Base-by-base conservation (phyloP, 1,140 invertebrate genomes). In the Cyrtorhinus lividipennis region DNA sequence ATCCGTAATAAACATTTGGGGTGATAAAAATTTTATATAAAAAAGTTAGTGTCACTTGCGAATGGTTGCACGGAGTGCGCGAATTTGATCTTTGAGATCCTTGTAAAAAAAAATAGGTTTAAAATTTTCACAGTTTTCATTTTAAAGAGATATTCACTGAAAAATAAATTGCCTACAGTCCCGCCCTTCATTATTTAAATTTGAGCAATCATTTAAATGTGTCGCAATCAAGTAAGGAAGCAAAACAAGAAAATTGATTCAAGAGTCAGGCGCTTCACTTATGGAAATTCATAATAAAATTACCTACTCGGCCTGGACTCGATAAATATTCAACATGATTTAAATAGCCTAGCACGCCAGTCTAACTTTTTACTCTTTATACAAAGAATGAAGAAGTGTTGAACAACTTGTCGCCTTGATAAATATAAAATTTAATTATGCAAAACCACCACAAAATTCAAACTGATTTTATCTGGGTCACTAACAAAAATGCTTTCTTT, bases 381-480 rank as follows among this genome's bases (percentile, higher is more conserved):
- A 53, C 48, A 53, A 53, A 10, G 48, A 53, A 53, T 53, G 20
- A 53, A 53, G 48, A 53, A 53, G 18, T 20, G 48, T 53, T 53
- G 20, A 53, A 20, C 8, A 53, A 53, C 38, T 44, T n/a, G n/a
- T n/a, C 38, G n/a, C 8, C 12, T 8, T 53, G 48, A 53, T 53
- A 53, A 53, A 53, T 53, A 53, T 53, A n/a, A n/a, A 53, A 53
- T 22, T 10, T 5, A 53, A 53, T 53, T 53, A 53, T 53, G 48
- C 48, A 53, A 53, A 53, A 22, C 5, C 48, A 5, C 20, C 18
- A 5, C 8, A 53, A 53, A 53, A 53, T 53, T 20, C 48, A 20
- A 5, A 22, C 10, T 22, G 20, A 22, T 22, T 53, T 20, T 5
- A 53, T 22, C 48, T 53, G 48, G 20, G 20, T 53, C 48, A 13